A percentile compares a stretch with the other conserved stretches of the same genome.
Conservation (phyloP, 2,888 invertebrate genomes). For the Nycteola revayana region DNA sequence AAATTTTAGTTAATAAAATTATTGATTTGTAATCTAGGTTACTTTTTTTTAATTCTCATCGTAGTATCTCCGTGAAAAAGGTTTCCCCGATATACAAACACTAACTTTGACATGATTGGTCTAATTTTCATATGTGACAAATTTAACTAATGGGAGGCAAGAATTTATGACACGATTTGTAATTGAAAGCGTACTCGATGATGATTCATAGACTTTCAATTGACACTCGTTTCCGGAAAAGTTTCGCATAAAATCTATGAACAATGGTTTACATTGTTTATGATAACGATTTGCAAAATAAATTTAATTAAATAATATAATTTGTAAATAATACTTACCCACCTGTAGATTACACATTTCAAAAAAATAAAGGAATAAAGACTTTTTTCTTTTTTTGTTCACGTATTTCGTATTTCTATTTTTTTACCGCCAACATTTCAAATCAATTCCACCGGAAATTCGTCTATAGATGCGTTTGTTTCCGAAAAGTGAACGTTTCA, state of each 20-base stretch:
- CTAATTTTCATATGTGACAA: too few relatives aligned
- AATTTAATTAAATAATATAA: neutral
- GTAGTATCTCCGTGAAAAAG: too few relatives aligned
- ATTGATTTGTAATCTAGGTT: too few relatives aligned
- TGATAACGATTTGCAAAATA: slow-evolving; percentile 35
- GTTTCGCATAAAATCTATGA: slow-evolving; percentile 62
- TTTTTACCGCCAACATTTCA: slow-evolving; percentile 69
- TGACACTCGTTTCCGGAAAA: slow-evolving; percentile 81
- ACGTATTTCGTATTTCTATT: slow-evolving; percentile 13
- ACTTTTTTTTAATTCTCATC: too few relatives aligned
- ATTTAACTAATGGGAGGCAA: too few relatives aligned
- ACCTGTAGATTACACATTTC: neutral
- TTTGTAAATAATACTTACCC: neutral
- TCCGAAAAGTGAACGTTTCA: slow-evolving; percentile 82
- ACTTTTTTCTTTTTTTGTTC: slow-evolving; percentile 3
- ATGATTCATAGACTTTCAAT: slow-evolving; percentile 75
- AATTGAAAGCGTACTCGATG: slow-evolving; percentile 52
- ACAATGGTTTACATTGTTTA: slow-evolving; percentile 51
- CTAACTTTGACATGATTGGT: slow-evolving; percentile 32
- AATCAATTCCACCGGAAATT: slow-evolving; percentile 78
- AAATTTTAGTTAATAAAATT: too few relatives aligned
- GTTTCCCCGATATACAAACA: too few relatives aligned
- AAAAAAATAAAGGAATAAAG: too few relatives aligned
- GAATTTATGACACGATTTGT: too few relatives aligned
- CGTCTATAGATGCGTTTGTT: slow-evolving; percentile 82